Evolutionary conservation across 1,140 invertebrate genomes (phyloP), one percentile per base, ranked within the genome.

Genomic region (Cyrtorhinus lividipennis): DNA sequence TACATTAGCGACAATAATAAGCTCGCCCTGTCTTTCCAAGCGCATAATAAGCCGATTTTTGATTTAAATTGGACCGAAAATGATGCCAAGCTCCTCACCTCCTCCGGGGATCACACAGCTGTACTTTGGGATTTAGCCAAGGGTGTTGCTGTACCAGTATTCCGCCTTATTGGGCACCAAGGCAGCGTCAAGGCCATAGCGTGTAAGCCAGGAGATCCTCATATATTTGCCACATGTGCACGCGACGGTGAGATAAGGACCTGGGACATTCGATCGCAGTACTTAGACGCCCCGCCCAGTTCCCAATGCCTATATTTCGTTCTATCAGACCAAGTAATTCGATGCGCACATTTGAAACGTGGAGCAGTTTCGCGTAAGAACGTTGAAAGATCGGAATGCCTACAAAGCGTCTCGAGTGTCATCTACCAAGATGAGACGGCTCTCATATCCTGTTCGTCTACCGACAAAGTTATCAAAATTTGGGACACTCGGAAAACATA

Each of bases 401-500:
- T 75, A 1, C 77, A 78, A 68, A 87, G 85, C 73, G 86, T 94
- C 13, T 92, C 89, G 0, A 82, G 84, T 5, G 75, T 93, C 10
- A 80, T 81, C 1, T 94, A 90, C 73, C 85, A 88, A 73, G 82
- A 90, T 71, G 81, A 86, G 59, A 74, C 81, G 62, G 85, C 81
- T 15, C 73, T 93, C 5, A 77, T 91, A 26, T 91, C 89, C 0
- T 86, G 88, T 68, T 86, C 87, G 12, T 84, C 88, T 59, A 85
- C 86, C 48, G 89, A 92, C 75, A 88, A 88, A 80, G 81, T 83
- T 45, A 86, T 94, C 8, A 92, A 92, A 73, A 80, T 88, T 1
- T 94, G 91, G 91, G 91, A 94, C 75, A 69, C 92, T 13, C 72
- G 90, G 25, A 88, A 90, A 70, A 88, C 83, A 68, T 91, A 92